These are phyloP conservation scores for Psilopsiagon aymara DNA, from an alignment of 2,113 vertebrate species.

Conservation along the genomic window DNA sequence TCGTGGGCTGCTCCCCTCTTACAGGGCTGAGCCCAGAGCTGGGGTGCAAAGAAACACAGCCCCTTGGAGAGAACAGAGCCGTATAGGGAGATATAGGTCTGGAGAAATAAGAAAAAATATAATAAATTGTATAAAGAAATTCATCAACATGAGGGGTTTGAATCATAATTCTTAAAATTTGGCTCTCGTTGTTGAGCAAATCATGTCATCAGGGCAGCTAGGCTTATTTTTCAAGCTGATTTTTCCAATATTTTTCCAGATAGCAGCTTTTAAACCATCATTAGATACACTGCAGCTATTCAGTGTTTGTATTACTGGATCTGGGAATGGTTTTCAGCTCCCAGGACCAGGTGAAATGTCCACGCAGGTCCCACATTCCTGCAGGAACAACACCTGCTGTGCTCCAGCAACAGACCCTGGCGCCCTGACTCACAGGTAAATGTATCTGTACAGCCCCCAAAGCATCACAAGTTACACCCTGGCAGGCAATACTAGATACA, in stretches of 20 bases:
- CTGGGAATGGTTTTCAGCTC: not conserved
- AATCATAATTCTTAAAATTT: not conserved
- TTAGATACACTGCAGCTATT: not conserved
- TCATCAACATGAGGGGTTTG: not conserved
- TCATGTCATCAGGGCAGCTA: not conserved
- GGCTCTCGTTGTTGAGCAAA: fast-evolving
- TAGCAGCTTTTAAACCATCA: not conserved
- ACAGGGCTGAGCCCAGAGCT: not conserved
- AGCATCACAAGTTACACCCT: not conserved
- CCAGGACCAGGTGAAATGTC: not conserved
- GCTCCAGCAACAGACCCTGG: not conserved
- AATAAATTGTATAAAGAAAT: not conserved
- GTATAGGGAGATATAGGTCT: fast-evolving
- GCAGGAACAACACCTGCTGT: not conserved
- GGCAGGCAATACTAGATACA: not conserved
- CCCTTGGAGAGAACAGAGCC: not conserved
- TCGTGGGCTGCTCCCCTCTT: slow-evolving; percentile 32
- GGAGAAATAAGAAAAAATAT: not conserved
- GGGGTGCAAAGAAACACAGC: not conserved
- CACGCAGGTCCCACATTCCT: not conserved
- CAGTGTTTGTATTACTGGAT: not conserved
- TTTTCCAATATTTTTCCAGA: not conserved
- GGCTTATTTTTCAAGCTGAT: not conserved
- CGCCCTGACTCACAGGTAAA: not conserved
- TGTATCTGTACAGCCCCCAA: not conserved